Evolutionary conservation across 1,140 invertebrate species (phyloP).

Genomic region (Rhynchophorus ferrugineus): DNA sequence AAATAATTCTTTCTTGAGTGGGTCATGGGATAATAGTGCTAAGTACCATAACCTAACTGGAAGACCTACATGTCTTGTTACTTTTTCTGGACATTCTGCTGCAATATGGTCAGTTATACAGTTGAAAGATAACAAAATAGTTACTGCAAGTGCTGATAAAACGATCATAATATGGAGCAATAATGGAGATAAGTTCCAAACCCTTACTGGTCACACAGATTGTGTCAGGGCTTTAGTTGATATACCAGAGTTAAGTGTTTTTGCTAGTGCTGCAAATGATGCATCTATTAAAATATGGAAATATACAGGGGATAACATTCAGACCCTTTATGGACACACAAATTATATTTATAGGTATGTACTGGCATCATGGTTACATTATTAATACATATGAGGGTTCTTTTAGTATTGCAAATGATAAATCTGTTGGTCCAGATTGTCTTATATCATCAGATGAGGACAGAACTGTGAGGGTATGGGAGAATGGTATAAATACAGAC

Average conservation of each 20-base stretch:
- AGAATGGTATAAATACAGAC: slow-evolving; percentile 53
- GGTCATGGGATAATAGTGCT: slow-evolving; percentile 87
- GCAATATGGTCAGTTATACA: slow-evolving; percentile 84
- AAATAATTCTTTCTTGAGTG: slow-evolving; percentile 55
- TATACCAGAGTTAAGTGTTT: slow-evolving; percentile 54
- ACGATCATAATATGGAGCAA: slow-evolving; percentile 75
- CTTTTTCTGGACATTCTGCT: slow-evolving; percentile 69
- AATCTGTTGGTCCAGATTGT: slow-evolving; percentile 46
- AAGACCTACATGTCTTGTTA: slow-evolving; percentile 43
- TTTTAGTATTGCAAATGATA: slow-evolving; percentile 54
- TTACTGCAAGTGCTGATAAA: slow-evolving; percentile 89
- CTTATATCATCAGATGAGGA: slow-evolving; percentile 82
- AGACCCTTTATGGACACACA: slow-evolving; percentile 71
- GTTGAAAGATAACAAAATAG: slow-evolving; percentile 51
- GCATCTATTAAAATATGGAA: slow-evolving; percentile 76
- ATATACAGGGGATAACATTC: slow-evolving; percentile 66
- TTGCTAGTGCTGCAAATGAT: slow-evolving; percentile 86
- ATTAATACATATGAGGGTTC: not conserved
- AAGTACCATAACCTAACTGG: slow-evolving; percentile 65
- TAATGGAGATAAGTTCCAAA: slow-evolving; percentile 46
- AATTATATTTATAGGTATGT: slow-evolving; percentile 66
- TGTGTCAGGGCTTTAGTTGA: slow-evolving; percentile 76
- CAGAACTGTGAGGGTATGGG: slow-evolving; percentile 79
- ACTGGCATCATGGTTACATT: too few relatives aligned
- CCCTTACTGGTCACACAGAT: slow-evolving; percentile 68